Evolutionary conservation across 2,888 invertebrate species (phyloP).

Genomic region (Eretmocerus hayati): DNA sequence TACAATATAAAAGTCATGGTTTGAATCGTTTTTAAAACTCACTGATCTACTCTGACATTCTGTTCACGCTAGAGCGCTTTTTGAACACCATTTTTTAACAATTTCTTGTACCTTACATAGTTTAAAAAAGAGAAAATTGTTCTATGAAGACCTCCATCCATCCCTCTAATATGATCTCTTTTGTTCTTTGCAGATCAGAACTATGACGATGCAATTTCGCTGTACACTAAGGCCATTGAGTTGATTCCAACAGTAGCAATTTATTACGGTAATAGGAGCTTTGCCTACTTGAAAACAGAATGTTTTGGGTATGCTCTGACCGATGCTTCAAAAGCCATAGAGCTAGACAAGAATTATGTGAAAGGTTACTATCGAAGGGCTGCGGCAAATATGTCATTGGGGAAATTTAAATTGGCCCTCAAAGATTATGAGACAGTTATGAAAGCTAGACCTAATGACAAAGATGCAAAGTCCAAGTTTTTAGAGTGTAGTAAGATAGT

Average conservation of each 20-base stretch:
- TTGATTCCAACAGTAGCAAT: slow-evolving; percentile 76
- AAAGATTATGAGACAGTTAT: slow-evolving; percentile 96
- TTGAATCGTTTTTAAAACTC: too few species aligned
- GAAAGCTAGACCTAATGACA: slow-evolving; percentile 86
- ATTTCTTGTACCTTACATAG: too few species aligned
- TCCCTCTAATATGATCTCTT: background rate
- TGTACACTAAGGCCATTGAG: slow-evolving; percentile 83
- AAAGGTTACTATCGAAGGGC: slow-evolving; percentile 98
- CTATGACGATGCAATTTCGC: slow-evolving; percentile 81
- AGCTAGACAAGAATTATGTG: slow-evolving; percentile 80
- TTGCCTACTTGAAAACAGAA: slow-evolving; percentile 89
- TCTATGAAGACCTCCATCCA: too few species aligned
- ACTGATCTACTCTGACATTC: too few species aligned
- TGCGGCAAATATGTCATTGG: slow-evolving; percentile 93
- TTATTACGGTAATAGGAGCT: slow-evolving; percentile 90
- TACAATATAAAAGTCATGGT: too few species aligned
- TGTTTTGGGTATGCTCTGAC: slow-evolving; percentile 89
- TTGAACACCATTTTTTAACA: too few species aligned
- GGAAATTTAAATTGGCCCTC: slow-evolving; percentile 93
- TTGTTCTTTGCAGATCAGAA: slow-evolving; percentile 64
- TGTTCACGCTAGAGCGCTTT: too few species aligned
- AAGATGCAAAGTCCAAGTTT: slow-evolving; percentile 87
- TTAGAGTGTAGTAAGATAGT: slow-evolving; percentile 95
- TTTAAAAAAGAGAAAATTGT: too few species aligned
- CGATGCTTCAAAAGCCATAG: slow-evolving; percentile 89